Evolutionary conservation across 2,888 invertebrate species (phyloP), one percentile per base, ranked within the genome.

Genomic region (Proisotoma minuta): DNA sequence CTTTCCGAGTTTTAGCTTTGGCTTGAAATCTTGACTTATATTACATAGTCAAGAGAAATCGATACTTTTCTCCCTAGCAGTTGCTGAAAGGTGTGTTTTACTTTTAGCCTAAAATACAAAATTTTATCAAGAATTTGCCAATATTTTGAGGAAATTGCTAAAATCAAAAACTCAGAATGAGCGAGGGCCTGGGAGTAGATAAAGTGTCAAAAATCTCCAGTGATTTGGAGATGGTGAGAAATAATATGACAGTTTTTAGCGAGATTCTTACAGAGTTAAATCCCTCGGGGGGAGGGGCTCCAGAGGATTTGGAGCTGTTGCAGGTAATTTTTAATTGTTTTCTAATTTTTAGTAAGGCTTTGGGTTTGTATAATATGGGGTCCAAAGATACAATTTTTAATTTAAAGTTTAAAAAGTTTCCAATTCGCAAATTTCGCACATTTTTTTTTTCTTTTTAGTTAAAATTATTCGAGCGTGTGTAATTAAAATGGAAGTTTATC

Each of bases 201-300:
- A 95, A 97, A 78, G 81, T 88, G 66, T 85, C 86, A 68, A 99
- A 98, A 79, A 79, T 99, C 60, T 88, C 90, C 73, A 87, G 88
- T 1, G 98, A 99, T 79, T 80, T 99, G 72, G 91, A 93, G 73
- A 87, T 98, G 59, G 97, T 98, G 5, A 89, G 91, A 75, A 88
- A 90, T 71, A 97, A 96, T 78, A 91, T 94, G 87, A 82, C 87
- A 49, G 94, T 99, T 1, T 85, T 99, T 79, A 87, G 89, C 58
- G 98, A 99, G 80, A 96, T 99, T 5, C 20, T 99, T 57, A 89
- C 86, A 71, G 94, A 96, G 78, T 82, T 97, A 73, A 88, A 87
- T 29, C 89, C 92, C 12, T 86, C 89, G 20, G 84, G 87, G 72
- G 94, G 93, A 51, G 51, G 51, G 10, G 8, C 24, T 20, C 28